Conservation (phyloP, 2,888 invertebrate genomes). For the Pristionchus exspectatus region DNA sequence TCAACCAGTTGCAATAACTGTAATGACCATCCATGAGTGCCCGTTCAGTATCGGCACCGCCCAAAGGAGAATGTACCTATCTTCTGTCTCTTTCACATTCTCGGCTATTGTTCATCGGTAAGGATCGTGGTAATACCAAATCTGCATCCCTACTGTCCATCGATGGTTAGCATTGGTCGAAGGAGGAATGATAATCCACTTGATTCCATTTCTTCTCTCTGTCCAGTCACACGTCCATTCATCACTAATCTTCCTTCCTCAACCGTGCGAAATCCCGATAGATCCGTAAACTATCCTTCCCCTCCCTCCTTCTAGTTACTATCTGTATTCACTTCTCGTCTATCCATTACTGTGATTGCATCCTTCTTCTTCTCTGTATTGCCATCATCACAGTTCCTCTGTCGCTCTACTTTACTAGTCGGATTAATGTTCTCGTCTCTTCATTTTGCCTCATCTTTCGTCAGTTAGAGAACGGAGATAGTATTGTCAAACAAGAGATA, state of each 20-base stretch:
- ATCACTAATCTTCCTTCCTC: conserved; percentile 5
- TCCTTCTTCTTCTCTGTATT: neutral
- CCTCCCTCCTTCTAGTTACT: conserved; percentile 20
- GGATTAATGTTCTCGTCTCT: too few species aligned
- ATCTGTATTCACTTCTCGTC: neutral
- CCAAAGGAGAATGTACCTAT: too few species aligned
- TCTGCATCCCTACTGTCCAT: neutral
- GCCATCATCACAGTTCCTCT: neutral
- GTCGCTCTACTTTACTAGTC: neutral
- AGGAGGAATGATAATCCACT: neutral
- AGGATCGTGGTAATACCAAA: too few species aligned
- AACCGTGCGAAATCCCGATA: neutral
- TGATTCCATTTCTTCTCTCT: neutral
- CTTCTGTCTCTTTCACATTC: too few species aligned
- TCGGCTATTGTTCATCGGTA: too few species aligned
- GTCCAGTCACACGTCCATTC: conserved; percentile 21
- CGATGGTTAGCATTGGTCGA: neutral
- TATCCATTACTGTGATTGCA: conserved; percentile 13
- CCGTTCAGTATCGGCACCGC: too few species aligned
- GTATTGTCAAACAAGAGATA: too few species aligned
- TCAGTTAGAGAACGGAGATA: too few species aligned
- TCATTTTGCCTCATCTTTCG: too few species aligned
- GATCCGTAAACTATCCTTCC: neutral
- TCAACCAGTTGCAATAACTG: conserved; percentile 30
- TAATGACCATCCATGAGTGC: neutral